These are phyloP conservation scores for Camponotus floridanus DNA, from an alignment of 1,140 invertebrate species.

Conservation along the genomic window DNA sequence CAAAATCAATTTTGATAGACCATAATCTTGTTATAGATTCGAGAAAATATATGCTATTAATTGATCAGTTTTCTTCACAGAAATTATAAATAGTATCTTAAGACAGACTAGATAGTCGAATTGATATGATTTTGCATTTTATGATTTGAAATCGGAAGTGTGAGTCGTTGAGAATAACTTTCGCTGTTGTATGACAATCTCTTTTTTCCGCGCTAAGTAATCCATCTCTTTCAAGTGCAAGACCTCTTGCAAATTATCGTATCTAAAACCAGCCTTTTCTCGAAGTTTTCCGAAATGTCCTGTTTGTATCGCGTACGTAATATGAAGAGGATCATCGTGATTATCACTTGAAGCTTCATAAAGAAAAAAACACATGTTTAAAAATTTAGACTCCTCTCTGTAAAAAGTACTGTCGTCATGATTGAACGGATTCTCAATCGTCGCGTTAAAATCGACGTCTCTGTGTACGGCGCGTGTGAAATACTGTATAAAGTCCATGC, in stretches of 20 bases:
- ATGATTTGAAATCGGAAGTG: neutral
- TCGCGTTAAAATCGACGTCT: neutral
- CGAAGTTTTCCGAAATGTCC: conserved; percentile 51
- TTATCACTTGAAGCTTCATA: neutral
- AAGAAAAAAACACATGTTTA: conserved; percentile 72
- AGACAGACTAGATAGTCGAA: neutral
- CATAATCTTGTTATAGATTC: neutral
- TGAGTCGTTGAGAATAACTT: neutral
- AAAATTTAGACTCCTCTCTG: conserved; percentile 76
- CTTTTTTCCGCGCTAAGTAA: conserved; percentile 74
- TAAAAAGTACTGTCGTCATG: conserved; percentile 70
- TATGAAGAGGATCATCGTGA: neutral
- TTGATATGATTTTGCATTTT: neutral
- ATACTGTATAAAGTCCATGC: conserved; percentile 35
- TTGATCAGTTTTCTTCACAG: neutral
- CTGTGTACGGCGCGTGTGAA: conserved; percentile 45
- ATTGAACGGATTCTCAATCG: conserved; percentile 76
- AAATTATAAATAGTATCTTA: neutral
- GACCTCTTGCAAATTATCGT: conserved; percentile 61
- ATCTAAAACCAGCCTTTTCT: conserved; percentile 54
- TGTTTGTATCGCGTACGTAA: conserved; percentile 47
- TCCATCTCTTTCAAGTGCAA: conserved; percentile 70
- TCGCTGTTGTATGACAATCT: conserved; percentile 63
- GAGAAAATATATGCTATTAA: neutral
- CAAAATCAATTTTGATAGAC: neutral